Conservation (phyloP, 2,888 invertebrate genomes). For the Spilosoma lubricipeda region DNA sequence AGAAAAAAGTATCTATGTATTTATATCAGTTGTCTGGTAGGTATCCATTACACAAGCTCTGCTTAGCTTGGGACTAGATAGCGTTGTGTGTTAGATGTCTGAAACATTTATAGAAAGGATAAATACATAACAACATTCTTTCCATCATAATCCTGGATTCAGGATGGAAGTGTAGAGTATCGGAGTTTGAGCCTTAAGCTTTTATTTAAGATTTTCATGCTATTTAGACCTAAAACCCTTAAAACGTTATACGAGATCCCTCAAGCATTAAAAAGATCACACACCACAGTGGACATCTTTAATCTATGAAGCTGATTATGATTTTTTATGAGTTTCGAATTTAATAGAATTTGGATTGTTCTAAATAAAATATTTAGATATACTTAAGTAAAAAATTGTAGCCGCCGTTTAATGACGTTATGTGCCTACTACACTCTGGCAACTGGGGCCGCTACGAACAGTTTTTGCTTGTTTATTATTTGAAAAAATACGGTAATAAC, state of each 20-base stretch:
- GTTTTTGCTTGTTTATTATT: slow-evolving; percentile 27
- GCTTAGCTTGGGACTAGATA: too few species aligned
- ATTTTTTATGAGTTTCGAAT: not conserved
- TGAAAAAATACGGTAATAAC: slow-evolving; percentile 35
- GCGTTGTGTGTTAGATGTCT: too few species aligned
- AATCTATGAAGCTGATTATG: not conserved
- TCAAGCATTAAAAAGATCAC: not conserved
- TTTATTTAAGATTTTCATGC: not conserved
- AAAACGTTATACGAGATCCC: not conserved
- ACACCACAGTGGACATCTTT: not conserved
- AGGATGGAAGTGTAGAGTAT: not conserved
- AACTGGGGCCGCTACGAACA: slow-evolving; percentile 2
- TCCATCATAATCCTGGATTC: too few species aligned
- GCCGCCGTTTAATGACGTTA: not conserved
- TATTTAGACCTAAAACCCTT: not conserved
- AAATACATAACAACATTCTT: too few species aligned
- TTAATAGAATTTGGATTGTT: not conserved
- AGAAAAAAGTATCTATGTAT: too few species aligned
- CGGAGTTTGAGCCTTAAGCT: not conserved
- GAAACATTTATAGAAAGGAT: too few species aligned
- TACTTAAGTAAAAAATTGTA: not conserved
- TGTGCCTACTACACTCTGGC: slow-evolving; percentile 12
- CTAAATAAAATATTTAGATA: not conserved
- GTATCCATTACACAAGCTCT: too few species aligned
- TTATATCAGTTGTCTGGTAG: too few species aligned